A percentile compares a stretch with the other conserved stretches of the same genome.
Evolutionary conservation across 2,888 invertebrate species (phyloP).

Genomic region (Epirrhoe alternata): DNA sequence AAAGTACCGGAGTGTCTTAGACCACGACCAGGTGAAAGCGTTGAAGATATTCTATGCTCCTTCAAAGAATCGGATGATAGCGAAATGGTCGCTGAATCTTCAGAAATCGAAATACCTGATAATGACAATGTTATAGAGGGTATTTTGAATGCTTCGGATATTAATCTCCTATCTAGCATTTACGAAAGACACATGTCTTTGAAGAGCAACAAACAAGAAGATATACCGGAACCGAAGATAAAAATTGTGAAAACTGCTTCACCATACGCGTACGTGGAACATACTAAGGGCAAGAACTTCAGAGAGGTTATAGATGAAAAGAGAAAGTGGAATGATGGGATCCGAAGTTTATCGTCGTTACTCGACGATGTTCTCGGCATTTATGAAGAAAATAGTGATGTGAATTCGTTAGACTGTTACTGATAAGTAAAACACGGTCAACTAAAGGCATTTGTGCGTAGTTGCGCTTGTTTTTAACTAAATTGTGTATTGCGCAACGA

Average conservation of each 20-base stretch:
- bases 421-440: slow-evolving; percentile 55
- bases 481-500: no score
- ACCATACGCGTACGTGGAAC: slow-evolving; percentile 86
- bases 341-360: slow-evolving; percentile 88
- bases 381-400: slow-evolving; percentile 80
- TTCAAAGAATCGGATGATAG: slow-evolving; percentile 53
- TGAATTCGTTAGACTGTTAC: slow-evolving; percentile 90
- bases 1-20: slow-evolving; percentile 73
- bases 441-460: not conserved
- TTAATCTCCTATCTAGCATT: slow-evolving; percentile 86
- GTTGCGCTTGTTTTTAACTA: not conserved
- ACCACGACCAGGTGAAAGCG: slow-evolving; percentile 51
- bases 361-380: slow-evolving; percentile 90
- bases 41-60: slow-evolving; percentile 59
- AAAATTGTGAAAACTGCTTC: slow-evolving; percentile 66
- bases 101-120: slow-evolving; percentile 59
- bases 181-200: slow-evolving; percentile 83
- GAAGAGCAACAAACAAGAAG: slow-evolving; percentile 58
- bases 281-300: slow-evolving; percentile 85
- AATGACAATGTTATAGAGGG: slow-evolving; percentile 87
- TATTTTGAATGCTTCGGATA: slow-evolving; percentile 87
- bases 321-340: slow-evolving; percentile 87
- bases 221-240: slow-evolving; percentile 54
- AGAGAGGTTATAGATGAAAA: slow-evolving; percentile 86
- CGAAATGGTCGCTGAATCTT: slow-evolving; percentile 48